Evolutionary conservation across 2,888 invertebrate species (phyloP), one percentile per base, ranked within the genome.

Genomic region (Apodemia duryi): DNA sequence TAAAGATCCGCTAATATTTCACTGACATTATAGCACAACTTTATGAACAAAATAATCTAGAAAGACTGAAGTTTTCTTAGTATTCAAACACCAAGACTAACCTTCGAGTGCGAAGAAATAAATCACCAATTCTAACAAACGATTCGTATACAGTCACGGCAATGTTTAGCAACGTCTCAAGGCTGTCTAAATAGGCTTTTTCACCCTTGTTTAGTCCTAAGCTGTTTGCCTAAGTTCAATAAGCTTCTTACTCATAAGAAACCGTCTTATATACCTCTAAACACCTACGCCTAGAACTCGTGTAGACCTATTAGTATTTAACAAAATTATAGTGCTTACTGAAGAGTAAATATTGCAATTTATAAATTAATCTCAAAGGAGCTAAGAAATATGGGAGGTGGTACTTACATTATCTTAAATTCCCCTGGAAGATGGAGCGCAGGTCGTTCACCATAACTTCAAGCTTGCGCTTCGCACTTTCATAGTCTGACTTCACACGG

Each of bases 371-470:
- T 61, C 38, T 61, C 35, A 32, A 61, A 61, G 61, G 13, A 61
- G 38, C 61, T 61, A 61, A 61, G 61, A 61, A 61, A 61, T 38
- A 61, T 61, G 38, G 29, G 35, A 61, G 61, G 61, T 61, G 61
- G 61, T 61, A 61, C 61, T 61, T 38, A 61, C 61, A 61, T 61
- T 61, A 61, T 61, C 61, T 61, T 5, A 61, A 61, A 41, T n/a
- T 41, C 41, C 13, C 13, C 38, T 21, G 61, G 61, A 61, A 61
- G 61, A 61, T 61, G 21, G 61, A 61, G 41, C 13, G n/a, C 61
- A 61, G 21, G 61, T 61, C 41, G 61, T 41, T 7, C 61, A 61
- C 61, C 61, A 61, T 61, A 61, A 61, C 61, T 61, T 61, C 61
- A 61, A 61, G 61, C 61, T 61, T 41, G 61, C 60, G 60, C 13